A percentile compares a stretch with the other conserved stretches of the same genome.
phyloP scores from a whole-genome alignment of 2,888 invertebrate species.

The Agonopterix alstromeriana region DNA sequence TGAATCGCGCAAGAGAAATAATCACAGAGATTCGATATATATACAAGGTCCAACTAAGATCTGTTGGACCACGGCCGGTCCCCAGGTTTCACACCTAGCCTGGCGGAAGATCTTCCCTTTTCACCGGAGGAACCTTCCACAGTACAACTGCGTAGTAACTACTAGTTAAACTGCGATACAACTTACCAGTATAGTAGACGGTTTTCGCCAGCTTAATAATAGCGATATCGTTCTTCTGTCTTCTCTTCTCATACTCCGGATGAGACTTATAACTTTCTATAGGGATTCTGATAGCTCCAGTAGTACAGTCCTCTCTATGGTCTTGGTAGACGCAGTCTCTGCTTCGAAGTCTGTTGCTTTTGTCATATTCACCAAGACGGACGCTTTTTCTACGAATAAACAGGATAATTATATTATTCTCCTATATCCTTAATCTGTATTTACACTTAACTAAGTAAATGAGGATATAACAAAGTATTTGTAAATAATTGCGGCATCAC shows the following conservation, averaged over 20 bases:
- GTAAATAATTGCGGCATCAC: no score
- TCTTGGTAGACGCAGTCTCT: background rate
- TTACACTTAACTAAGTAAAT: no score
- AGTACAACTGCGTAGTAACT: background rate
- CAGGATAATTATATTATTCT: no score
- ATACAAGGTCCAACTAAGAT: no score
- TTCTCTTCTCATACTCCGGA: background rate
- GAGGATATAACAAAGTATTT: no score
- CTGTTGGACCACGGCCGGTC: no score
- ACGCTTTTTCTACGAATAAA: background rate
- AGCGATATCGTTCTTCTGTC: background rate
- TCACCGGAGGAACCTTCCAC: no score
- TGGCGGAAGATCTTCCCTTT: no score
- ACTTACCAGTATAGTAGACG: slow-evolving; percentile 1
- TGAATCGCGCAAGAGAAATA: no score
- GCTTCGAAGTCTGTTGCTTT: background rate
- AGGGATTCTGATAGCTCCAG: background rate
- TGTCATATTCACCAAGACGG: slow-evolving; percentile 1
- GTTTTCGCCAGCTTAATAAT: background rate
- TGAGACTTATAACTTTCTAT: background rate
- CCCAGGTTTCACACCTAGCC: no score
- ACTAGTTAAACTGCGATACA: background rate
- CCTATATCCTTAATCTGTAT: no score
- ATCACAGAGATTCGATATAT: no score
- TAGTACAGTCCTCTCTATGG: background rate